Conservation (phyloP, 2,888 invertebrate genomes). For the Pegoplata infirma region DNA sequence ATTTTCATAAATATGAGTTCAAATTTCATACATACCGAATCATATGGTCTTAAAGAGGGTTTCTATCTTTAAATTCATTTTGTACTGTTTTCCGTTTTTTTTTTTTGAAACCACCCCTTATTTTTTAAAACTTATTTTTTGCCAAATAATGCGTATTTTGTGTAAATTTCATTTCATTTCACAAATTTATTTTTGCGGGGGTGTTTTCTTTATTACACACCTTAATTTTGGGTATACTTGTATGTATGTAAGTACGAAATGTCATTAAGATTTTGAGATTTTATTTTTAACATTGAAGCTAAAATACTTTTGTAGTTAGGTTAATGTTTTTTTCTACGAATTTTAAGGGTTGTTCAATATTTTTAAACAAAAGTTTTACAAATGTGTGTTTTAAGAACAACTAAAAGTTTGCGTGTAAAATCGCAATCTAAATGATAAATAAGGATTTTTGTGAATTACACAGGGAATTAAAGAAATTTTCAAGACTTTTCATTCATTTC, state of each 20-base stretch:
- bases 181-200: slow-evolving; percentile 16
- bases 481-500: no score
- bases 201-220: slow-evolving; percentile 49
- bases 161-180: slow-evolving; percentile 19
- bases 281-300: background rate
- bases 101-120: slow-evolving; percentile 17
- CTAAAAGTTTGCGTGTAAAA: background rate
- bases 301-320: background rate
- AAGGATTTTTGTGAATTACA: background rate
- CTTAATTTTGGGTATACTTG: slow-evolving; percentile 25
- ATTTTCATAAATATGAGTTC: background rate
- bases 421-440: background rate
- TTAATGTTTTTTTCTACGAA: background rate
- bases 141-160: slow-evolving; percentile 33
- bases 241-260: no score
- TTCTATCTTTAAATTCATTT: background rate
- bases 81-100: background rate
- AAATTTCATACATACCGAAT: background rate
- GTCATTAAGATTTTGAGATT: slow-evolving; percentile 37
- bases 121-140: background rate
- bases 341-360: slow-evolving; percentile 27
- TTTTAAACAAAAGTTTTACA: background rate
- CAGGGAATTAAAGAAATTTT: no score
- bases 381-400: background rate
- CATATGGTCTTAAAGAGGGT: background rate